Percentiles rank a stretch among this genome's conserved stretches.
These are phyloP conservation scores for Brienomyrus brachyistius DNA, from an alignment of 2,113 vertebrate genomes.

Conservation along the genomic window DNA sequence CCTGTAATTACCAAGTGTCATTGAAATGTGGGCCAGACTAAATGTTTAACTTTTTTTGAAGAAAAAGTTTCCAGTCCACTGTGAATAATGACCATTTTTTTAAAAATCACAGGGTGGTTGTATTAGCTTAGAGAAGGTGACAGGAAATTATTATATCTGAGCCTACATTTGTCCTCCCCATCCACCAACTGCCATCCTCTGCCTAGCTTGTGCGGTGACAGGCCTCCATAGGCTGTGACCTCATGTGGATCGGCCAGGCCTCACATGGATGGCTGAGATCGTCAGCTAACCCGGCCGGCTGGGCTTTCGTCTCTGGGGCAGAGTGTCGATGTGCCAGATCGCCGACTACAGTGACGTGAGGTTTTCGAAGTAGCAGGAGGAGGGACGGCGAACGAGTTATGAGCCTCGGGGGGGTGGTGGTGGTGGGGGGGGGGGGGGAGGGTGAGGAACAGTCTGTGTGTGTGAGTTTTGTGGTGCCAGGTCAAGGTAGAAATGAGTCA, in stretches of 20 bases:
- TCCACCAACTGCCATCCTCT: not conserved
- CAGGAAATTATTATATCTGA: not conserved
- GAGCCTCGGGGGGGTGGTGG: not conserved
- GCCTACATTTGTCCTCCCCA: not conserved
- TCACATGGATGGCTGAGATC: not conserved
- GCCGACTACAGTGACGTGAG: not conserved
- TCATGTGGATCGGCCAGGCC: not conserved
- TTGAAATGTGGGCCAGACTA: not conserved
- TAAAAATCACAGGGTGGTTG: not conserved
- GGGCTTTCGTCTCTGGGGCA: not conserved
- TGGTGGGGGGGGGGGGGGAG: not conserved
- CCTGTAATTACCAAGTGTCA: not conserved
- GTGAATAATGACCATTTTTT: not conserved
- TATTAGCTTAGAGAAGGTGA: not conserved
- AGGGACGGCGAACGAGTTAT: not conserved
- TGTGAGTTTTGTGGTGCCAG: constrained; percentile 21
- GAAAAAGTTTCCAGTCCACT: not conserved
- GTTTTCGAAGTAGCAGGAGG: not conserved
- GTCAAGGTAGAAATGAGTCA: constrained; percentile 38
- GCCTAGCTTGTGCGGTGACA: not conserved
- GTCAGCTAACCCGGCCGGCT: not conserved
- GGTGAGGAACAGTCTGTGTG: constrained; percentile 4
- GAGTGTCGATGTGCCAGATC: not conserved
- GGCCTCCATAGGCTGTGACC: not conserved
- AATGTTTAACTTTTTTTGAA: not conserved